phyloP scores from a whole-genome alignment of 2,888 invertebrate genomes.

The Scrobipalpa costella region DNA sequence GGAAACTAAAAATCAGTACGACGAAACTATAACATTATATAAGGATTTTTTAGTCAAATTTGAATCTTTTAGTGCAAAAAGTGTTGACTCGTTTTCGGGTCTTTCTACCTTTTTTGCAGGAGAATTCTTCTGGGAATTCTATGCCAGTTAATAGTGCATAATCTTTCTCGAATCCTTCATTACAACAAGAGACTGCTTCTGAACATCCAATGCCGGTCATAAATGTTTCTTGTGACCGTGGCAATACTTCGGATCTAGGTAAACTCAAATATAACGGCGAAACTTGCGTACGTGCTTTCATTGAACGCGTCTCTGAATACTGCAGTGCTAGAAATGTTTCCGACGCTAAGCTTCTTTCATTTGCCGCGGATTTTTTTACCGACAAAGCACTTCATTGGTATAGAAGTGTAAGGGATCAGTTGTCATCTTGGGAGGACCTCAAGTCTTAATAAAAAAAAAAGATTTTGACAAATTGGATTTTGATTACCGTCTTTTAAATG shows the following conservation, averaged over 20 bases:
- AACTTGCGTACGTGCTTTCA: slow-evolving; percentile 29
- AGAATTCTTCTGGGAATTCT: too few species aligned
- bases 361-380: slow-evolving; percentile 23
- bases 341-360: slow-evolving; percentile 22
- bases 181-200: too few species aligned
- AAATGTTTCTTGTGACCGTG: not conserved
- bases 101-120: too few species aligned
- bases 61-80: too few species aligned
- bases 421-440: slow-evolving; percentile 14
- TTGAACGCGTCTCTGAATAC: slow-evolving; percentile 26
- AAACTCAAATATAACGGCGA: slow-evolving; percentile 30
- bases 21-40: too few species aligned
- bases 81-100: too few species aligned
- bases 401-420: not conserved
- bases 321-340: slow-evolving; percentile 6
- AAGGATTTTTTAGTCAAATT: too few species aligned
- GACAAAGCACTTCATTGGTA: slow-evolving; percentile 26
- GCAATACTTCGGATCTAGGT: slow-evolving; percentile 12
- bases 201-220: too few species aligned
- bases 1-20: too few species aligned
- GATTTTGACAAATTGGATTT: slow-evolving; percentile 30
- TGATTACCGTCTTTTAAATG: slow-evolving; percentile 29
- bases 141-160: too few species aligned
- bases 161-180: too few species aligned
- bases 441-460: not conserved